Conservation (phyloP, 35 echinoderm and acorn worm genomes). For the Apostichopus japonicus region DNA sequence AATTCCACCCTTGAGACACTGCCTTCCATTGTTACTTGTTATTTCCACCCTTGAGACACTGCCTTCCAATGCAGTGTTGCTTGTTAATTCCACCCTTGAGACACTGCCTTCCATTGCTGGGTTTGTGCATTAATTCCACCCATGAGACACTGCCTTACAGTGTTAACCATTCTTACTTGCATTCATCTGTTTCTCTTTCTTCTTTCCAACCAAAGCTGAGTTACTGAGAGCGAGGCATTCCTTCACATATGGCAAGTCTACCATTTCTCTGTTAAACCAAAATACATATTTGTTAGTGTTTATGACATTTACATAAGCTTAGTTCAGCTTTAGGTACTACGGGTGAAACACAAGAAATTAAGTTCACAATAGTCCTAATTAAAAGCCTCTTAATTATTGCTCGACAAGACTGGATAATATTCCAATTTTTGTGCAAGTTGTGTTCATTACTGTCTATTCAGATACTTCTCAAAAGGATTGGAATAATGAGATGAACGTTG, state of each 20-base stretch:
- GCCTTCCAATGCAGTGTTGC: too few relatives aligned
- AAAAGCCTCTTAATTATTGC: too few relatives aligned
- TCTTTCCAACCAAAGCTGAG: slow-evolving; percentile 84
- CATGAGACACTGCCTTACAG: too few relatives aligned
- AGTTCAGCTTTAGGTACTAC: too few relatives aligned
- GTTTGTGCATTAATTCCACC: too few relatives aligned
- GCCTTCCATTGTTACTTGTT: too few relatives aligned
- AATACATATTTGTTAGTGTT: background rate
- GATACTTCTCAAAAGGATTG: too few relatives aligned
- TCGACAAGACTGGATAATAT: background rate
- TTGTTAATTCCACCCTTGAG: too few relatives aligned
- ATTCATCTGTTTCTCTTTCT: slow-evolving; percentile 95
- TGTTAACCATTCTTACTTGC: slow-evolving; percentile 68
- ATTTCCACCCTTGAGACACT: too few relatives aligned
- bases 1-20: too few relatives aligned
- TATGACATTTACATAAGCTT: too few relatives aligned
- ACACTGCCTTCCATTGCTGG: background rate
- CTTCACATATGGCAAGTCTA: slow-evolving; percentile 93
- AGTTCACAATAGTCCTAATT: background rate
- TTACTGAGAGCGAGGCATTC: slow-evolving; percentile 85
- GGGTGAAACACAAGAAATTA: background rate
- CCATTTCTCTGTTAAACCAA: slow-evolving; percentile 75
- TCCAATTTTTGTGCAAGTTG: background rate
- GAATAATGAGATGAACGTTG: too few relatives aligned
- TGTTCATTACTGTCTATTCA: background rate